Base-by-base conservation (phyloP, 2,888 invertebrate genomes). In the Gastracanthus pulcherrimus region DNA sequence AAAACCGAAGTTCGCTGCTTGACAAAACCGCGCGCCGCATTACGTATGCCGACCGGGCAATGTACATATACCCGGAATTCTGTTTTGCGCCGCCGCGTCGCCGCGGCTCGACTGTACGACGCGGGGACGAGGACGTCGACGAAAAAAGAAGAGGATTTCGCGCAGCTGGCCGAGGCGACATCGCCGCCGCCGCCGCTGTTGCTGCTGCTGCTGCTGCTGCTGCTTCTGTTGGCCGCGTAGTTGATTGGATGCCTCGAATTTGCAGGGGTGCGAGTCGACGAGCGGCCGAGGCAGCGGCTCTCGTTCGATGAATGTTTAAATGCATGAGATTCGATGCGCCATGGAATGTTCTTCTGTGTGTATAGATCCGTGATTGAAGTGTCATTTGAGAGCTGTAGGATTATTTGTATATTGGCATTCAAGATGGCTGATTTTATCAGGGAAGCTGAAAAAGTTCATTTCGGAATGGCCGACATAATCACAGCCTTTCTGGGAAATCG, bases 241-340 rank as follows among this genome's bases (percentile, higher is more conserved):
- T n/a, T 55, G 51, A 55, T 55, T 55, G 51, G 51, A 26, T 55
- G 26, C 51, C n/a, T n/a, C n/a, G n/a, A n/a, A n/a, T n/a, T n/a
- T n/a, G n/a, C n/a, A n/a, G n/a, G n/a, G n/a, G n/a, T n/a, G n/a
- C n/a, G n/a, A n/a, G n/a, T n/a, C 51, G 51, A 55, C 26, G 51
- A 26, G 51, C 51, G 3, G 19, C 19, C 19, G 48, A 13, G 11
- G n/a, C 9, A 19, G 51, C 11, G 3, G 23, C 7, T 51, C 51
- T 51, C 51, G 51, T 23, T n/a, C 19, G 48, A 55, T 26, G 51
- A 26, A 55, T 55, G 51, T 55, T 55, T 55, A 55, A 23, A 55
- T 55, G 51, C 51, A 55, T 55, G 51, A 55, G 51, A 55, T 26
- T 55, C 45, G 7, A 2, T 0, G 5, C 16, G 23, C 45, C 16